Conservation (phyloP, 2,888 invertebrate species). For the Diplazon laetatorius region DNA sequence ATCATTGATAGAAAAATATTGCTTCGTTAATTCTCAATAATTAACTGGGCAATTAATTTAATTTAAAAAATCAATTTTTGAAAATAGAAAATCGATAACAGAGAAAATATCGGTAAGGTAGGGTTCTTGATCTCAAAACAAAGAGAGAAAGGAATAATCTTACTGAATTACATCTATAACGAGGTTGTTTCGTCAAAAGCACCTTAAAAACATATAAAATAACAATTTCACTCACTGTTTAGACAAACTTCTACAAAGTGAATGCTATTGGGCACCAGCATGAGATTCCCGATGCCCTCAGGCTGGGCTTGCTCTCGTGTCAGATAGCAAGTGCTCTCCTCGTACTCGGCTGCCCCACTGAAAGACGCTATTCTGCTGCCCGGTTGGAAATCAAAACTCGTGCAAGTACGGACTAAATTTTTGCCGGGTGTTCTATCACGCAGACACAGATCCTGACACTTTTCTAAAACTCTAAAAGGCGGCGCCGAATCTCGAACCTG, state of each 20-base stretch:
- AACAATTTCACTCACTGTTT: constrained; percentile 87
- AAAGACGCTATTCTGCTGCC: constrained; percentile 93
- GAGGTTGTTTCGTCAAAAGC: too few relatives aligned
- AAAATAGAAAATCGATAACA: too few relatives aligned
- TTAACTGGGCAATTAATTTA: too few relatives aligned
- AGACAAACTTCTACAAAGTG: constrained; percentile 96
- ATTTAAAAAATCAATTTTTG: too few relatives aligned
- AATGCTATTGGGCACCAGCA: constrained; percentile 94
- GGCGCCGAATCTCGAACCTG: constrained; percentile 91
- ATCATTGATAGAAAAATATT: too few relatives aligned
- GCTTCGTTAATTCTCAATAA: too few relatives aligned
- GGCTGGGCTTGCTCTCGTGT: constrained; percentile 93
- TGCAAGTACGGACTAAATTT: constrained; percentile 92
- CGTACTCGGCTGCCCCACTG: constrained; percentile 91
- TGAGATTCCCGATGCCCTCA: constrained; percentile 94
- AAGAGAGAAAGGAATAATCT: too few relatives aligned
- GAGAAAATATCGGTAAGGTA: too few relatives aligned
- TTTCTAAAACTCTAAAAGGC: constrained; percentile 93
- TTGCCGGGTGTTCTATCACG: constrained; percentile 90
- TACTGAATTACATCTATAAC: too few relatives aligned
- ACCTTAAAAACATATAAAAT: too few relatives aligned
- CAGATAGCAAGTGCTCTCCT: constrained; percentile 94
- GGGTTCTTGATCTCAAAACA: too few relatives aligned
- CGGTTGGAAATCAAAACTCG: constrained; percentile 95
- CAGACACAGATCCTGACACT: constrained; percentile 93